Conservation (phyloP, 2,888 invertebrate genomes). For the Mesorhabditis belari region DNA sequence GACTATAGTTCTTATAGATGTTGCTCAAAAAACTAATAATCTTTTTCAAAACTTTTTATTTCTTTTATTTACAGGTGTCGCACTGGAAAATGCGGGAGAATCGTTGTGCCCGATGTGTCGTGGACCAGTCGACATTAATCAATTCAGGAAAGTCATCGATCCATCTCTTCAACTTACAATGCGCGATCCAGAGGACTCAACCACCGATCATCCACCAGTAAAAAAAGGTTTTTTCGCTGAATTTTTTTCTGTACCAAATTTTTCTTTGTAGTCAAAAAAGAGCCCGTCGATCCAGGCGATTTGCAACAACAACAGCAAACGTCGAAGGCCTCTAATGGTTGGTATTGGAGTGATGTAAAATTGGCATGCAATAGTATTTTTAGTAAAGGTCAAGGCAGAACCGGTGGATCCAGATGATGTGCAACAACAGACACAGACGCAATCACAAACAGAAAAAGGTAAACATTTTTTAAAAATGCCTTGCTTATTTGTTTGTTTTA, state of each 20-base stretch:
- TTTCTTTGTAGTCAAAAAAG: background rate
- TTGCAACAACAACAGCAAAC: background rate
- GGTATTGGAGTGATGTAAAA: background rate
- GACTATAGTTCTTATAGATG: background rate
- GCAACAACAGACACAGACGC: too few relatives aligned
- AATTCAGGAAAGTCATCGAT: constrained; percentile 15
- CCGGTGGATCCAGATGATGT: too few relatives aligned
- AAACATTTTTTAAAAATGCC: too few relatives aligned
- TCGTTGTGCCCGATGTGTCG: constrained; percentile 31
- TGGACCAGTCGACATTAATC: constrained; percentile 11
- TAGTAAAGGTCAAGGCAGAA: too few relatives aligned
- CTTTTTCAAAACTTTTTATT: background rate
- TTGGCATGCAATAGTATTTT: background rate
- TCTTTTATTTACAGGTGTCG: too few relatives aligned
- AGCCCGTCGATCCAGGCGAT: background rate
- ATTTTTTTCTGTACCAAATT: too few relatives aligned
- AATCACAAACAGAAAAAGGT: too few relatives aligned
- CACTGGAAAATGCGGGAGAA: constrained; percentile 5
- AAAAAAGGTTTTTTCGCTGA: background rate
- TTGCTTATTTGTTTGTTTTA: too few relatives aligned
- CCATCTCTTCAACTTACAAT: constrained; percentile 3
- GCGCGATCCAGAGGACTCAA: constrained; percentile 5
- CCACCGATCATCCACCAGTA: background rate
- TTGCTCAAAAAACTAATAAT: too few relatives aligned
- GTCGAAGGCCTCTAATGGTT: background rate